Conservation (phyloP, 2,888 invertebrate genomes). For the Cosmorhoe ocellata region DNA sequence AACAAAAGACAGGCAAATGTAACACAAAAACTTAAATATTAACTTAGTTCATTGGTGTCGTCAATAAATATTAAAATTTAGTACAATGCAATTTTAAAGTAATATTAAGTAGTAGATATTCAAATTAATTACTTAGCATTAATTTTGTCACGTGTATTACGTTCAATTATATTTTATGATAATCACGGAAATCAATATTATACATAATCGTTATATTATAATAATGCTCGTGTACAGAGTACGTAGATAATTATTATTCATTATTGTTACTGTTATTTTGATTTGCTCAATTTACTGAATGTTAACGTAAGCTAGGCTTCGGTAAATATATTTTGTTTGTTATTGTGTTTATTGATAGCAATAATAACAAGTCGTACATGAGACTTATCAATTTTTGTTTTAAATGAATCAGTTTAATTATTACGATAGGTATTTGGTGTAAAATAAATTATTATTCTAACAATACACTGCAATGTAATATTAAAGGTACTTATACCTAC, state of each 20-base stretch:
- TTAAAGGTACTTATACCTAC: background rate
- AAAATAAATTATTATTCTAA: background rate
- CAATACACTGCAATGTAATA: constrained; percentile 4
- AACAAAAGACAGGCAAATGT: constrained; percentile 49
- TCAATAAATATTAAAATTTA: constrained; percentile 65
- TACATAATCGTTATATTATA: constrained; percentile 54
- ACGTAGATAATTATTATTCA: constrained; percentile 56
- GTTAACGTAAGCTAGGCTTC: constrained; percentile 71
- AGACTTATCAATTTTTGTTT: constrained; percentile 4
- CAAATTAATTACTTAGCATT: constrained; percentile 46
- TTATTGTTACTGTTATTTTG: constrained; percentile 78
- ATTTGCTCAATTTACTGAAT: constrained; percentile 81
- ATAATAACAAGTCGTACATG: constrained; percentile 38
- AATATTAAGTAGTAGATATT: constrained; percentile 56
- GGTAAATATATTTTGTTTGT: constrained; percentile 59
- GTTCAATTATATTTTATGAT: constrained; percentile 60
- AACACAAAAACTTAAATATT: constrained; percentile 55
- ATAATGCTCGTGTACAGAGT: constrained; percentile 63
- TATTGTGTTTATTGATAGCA: constrained; percentile 48
- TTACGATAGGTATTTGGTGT: constrained; percentile 1
- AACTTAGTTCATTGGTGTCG: constrained; percentile 62
- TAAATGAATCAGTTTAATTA: background rate
- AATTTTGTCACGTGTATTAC: constrained; percentile 58
- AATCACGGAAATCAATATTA: constrained; percentile 55
- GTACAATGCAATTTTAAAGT: constrained; percentile 70